Percentiles rank a stretch among this genome's conserved stretches.
phyloP scores from a whole-genome alignment of 2,888 invertebrate species.

The Crocallis elinguaria region DNA sequence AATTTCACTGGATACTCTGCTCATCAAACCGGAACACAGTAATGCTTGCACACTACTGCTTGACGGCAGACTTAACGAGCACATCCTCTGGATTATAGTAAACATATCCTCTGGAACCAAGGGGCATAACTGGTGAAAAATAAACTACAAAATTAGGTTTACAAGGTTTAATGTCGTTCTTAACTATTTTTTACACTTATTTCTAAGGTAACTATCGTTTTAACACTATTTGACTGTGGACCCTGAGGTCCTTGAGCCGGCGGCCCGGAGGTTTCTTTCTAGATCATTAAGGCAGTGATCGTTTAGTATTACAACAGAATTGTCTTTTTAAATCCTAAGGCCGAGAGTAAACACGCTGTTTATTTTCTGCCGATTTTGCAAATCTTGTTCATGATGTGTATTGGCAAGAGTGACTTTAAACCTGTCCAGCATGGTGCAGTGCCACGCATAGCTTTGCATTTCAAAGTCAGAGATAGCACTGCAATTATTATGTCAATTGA shows the following conservation, averaged over 20 bases:
- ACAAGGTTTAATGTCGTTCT: constrained; percentile 59
- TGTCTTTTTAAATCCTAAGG: constrained; percentile 27
- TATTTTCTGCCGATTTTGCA: background rate
- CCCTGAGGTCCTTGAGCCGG: constrained; percentile 30
- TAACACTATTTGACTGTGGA: constrained; percentile 45
- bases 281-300: constrained; percentile 73
- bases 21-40: background rate
- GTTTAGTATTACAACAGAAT: constrained; percentile 34
- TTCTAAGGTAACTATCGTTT: constrained; percentile 70
- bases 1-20: too few species aligned
- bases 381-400: too few species aligned
- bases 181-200: constrained; percentile 65
- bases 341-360: constrained; percentile 16
- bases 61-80: too few species aligned
- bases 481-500: too few species aligned
- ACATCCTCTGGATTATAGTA: too few species aligned
- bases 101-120: too few species aligned
- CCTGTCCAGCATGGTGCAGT: too few species aligned
- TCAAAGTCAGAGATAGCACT: too few species aligned
- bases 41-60: too few species aligned
- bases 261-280: constrained; percentile 53
- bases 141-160: constrained; percentile 12
- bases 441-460: too few species aligned
- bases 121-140: constrained; percentile 4
- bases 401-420: too few species aligned